Evolutionary conservation across 2,113 vertebrate genomes (phyloP).

Genomic region (Genyomyrus donnyi): DNA sequence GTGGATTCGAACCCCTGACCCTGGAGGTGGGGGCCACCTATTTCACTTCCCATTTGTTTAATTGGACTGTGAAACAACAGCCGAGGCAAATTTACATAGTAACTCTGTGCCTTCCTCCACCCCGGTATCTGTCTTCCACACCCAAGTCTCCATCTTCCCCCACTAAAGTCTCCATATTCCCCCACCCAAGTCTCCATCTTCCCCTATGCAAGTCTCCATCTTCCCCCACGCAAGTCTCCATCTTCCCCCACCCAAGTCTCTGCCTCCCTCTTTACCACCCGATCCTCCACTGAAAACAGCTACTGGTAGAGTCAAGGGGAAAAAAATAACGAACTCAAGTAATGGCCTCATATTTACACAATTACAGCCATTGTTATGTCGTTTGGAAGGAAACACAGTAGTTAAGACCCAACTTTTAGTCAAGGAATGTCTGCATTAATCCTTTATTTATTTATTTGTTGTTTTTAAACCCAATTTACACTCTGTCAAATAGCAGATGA

Average conservation of each 20-base stretch:
- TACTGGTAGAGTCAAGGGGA: not conserved
- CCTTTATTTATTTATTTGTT: constrained; percentile 9
- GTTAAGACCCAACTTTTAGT: not conserved
- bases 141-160: not conserved
- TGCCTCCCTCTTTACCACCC: not conserved
- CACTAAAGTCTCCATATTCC: not conserved
- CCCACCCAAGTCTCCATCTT: not conserved
- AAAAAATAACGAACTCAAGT: not conserved
- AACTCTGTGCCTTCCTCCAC: not conserved
- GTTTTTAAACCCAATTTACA: constrained; percentile 20
- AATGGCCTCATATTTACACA: not conserved
- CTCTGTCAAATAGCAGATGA: constrained; percentile 21
- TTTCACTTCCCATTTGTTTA: not conserved
- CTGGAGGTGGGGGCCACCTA: not conserved
- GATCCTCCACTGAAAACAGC: not conserved
- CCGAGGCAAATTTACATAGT: not conserved
- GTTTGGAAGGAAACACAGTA: not conserved
- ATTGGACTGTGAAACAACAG: not conserved
- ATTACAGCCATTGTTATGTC: not conserved
- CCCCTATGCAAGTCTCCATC: not conserved
- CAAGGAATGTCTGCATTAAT: not conserved
- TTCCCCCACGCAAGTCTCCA: not conserved
- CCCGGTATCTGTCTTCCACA: not conserved
- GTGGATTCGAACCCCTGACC: not conserved
- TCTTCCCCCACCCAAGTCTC: not conserved